Evolutionary conservation across 1,140 invertebrate species (phyloP), one percentile per base, ranked within the genome.

Genomic region (Trichonephila clavipes): DNA sequence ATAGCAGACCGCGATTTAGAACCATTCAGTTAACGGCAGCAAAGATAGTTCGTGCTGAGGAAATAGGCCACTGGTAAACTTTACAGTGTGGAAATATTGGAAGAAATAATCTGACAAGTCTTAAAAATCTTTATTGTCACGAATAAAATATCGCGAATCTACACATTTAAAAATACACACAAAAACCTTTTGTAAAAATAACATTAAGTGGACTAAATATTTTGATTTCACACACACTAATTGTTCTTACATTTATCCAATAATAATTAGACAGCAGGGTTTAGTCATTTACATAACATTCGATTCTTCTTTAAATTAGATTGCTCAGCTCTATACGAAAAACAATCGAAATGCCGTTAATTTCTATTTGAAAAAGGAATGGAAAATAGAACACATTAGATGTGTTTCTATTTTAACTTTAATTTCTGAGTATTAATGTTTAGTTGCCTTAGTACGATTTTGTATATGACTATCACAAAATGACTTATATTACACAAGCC

Each of bases 61-160:
- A 51, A 51, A 51, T 5, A 51, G 10, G 51, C 51, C 51, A 51
- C 8, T 51, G 44, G 6, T 51, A 51, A 51, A 51, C 44, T 2
- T 51, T 51, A 10, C 51, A 51, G 10, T 51, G 51, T 10, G 1
- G 2, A 51, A 51, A 51, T 51, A 51, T 10, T 51, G 18, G 4
- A 77, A 77, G 18, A 77, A 77, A 34, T 18, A 4, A 77, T 34
- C 28, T 19, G 2, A 6, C 14, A 14, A 34, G 34, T 7, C 16
- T 34, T 34, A 77, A 77, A 77, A 40, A 77, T 18, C 72, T 77
- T 77, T 77, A 77, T 34, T 77, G 72, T 77, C 72, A 77, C 72
- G 28, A 40, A 40, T 77, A 77, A 77, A 77, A 77, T 40, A 77
- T 34, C 14, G 28, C 28, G 34, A 77, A 77, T 77, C 14, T 34